phyloP scores from a whole-genome alignment of 2,113 vertebrate genomes.

The Mirza zaza region DNA sequence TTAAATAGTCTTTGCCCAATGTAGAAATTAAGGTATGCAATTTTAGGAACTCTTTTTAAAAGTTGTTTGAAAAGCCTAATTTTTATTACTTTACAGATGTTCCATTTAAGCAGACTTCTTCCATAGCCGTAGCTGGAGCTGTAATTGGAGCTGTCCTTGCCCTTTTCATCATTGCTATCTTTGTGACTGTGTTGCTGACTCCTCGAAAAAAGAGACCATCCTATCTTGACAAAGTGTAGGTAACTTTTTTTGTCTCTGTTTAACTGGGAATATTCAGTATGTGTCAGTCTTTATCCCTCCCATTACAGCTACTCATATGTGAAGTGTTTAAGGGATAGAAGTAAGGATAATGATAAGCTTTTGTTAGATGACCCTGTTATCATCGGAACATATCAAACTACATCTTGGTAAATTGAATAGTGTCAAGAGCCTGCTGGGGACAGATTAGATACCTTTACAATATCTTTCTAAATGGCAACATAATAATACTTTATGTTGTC shows the following conservation, averaged over 20 bases:
- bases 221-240: constrained; percentile 88
- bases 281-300: neutral
- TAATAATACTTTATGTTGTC: neutral
- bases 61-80: constrained; percentile 72
- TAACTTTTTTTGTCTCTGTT: constrained; percentile 63
- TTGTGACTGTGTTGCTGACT: constrained; percentile 91
- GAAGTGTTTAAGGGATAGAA: neutral
- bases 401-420: neutral
- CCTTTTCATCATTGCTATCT: constrained; percentile 94
- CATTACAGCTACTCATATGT: neutral
- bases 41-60: neutral
- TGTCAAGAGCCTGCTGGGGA: neutral
- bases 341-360: neutral
- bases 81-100: constrained; percentile 85
- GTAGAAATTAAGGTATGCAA: neutral
- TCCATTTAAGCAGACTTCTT: constrained; percentile 90
- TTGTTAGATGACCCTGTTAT: neutral
- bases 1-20: neutral
- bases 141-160: constrained; percentile 95
- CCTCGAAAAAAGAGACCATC: constrained; percentile 87
- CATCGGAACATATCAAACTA: neutral
- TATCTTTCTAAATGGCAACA: neutral
- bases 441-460: neutral
- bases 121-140: constrained; percentile 92
- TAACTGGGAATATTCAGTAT: neutral